These are phyloP conservation scores for Dendronephthya gigantea DNA, from an alignment of 64 coral and sea anemone species.

Conservation along the genomic window DNA sequence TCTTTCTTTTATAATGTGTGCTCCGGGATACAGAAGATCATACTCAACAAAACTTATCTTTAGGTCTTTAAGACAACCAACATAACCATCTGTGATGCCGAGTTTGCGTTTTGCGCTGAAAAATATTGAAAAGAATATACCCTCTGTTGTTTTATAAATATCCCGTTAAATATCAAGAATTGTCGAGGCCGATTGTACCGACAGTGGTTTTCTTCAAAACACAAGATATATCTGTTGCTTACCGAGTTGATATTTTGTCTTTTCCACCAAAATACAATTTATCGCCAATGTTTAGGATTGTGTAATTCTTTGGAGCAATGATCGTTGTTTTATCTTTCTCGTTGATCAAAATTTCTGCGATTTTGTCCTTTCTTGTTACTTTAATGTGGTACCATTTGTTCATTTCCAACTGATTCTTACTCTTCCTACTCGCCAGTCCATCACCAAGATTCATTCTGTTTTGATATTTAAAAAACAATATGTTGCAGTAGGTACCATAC, in stretches of 20 bases:
- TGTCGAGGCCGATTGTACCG: neutral
- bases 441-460: neutral
- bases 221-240: neutral
- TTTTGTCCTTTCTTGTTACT: neutral
- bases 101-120: neutral
- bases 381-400: constrained; percentile 1
- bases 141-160: too few relatives aligned
- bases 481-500: neutral
- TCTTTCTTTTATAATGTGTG: neutral
- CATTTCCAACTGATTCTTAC: neutral
- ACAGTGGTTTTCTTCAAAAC: neutral
- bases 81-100: neutral
- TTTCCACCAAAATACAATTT: constrained; percentile 5
- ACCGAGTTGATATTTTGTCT: neutral
- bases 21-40: neutral
- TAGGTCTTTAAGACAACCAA: neutral
- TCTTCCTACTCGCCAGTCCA: neutral
- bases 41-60: neutral
- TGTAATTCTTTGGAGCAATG: neutral
- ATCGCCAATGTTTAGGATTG: neutral
- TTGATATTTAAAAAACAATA: neutral
- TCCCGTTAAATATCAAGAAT: too few relatives aligned
- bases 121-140: too few relatives aligned
- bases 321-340: neutral
- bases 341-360: neutral